phyloP scores from a whole-genome alignment of 1,140 invertebrate genomes.

The Leptopilina boulardi region DNA sequence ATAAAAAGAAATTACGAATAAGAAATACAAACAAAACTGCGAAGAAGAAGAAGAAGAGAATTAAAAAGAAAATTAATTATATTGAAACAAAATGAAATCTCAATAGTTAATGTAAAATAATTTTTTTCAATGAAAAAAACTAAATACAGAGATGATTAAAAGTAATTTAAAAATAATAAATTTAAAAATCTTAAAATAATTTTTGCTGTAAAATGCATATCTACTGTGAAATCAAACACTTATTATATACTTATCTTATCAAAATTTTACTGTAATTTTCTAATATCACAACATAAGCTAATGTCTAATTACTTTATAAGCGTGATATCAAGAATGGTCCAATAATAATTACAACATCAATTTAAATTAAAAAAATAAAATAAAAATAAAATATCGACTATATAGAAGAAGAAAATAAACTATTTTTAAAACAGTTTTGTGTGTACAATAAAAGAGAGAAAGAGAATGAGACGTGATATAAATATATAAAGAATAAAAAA shows the following conservation, averaged over 20 bases:
- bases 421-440: slow-evolving; percentile 15
- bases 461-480: slow-evolving; percentile 15
- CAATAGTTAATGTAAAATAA: no score
- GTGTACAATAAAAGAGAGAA: neutral
- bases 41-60: no score
- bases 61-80: no score
- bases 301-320: neutral
- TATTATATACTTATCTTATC: neutral
- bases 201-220: neutral
- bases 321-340: neutral
- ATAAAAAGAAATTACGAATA: no score
- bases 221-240: neutral
- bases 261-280: neutral
- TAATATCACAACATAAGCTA: neutral
- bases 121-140: no score
- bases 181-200: no score
- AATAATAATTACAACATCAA: slow-evolving; percentile 10
- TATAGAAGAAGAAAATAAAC: neutral
- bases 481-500: slow-evolving; percentile 22
- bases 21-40: no score
- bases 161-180: no score
- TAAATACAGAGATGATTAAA: no score
- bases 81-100: no score
- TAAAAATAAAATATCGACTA: neutral
- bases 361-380: neutral